Evolutionary conservation across 2,888 invertebrate genomes (phyloP).

Genomic region (Dicycla oo): DNA sequence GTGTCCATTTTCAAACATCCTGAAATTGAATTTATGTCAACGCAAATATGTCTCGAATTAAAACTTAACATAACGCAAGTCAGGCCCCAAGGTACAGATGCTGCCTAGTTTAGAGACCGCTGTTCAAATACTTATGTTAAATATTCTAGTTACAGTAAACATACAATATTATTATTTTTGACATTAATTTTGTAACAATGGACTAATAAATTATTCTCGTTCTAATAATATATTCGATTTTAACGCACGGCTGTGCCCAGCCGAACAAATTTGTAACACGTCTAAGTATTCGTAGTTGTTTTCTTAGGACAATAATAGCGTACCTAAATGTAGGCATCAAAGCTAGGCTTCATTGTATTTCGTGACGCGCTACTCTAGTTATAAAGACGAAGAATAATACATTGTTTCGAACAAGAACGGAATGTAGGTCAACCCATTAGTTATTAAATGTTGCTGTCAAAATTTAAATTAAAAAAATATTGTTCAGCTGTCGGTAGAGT

Average conservation of each 20-base stretch:
- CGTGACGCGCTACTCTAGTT: neutral
- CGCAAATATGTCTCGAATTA: too few species aligned
- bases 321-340: neutral
- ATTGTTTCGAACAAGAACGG: constrained; percentile 13
- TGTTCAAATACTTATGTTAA: neutral
- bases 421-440: constrained; percentile 32
- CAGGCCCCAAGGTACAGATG: neutral
- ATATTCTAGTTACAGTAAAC: neutral
- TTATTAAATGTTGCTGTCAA: constrained; percentile 21
- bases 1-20: too few species aligned
- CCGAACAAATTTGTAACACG: neutral
- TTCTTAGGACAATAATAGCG: neutral
- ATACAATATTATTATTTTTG: neutral
- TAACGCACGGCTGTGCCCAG: neutral
- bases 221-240: neutral
- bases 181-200: neutral
- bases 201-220: neutral
- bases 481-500: constrained; percentile 17
- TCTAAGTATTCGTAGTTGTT: constrained; percentile 3
- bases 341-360: neutral
- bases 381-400: neutral
- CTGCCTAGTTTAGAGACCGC: neutral
- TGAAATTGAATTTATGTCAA: too few species aligned
- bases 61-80: neutral
- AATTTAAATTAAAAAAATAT: constrained; percentile 41